These are phyloP conservation scores for Drosophila melanosoma DNA, from an alignment of 2,888 invertebrate species.

Conservation along the genomic window DNA sequence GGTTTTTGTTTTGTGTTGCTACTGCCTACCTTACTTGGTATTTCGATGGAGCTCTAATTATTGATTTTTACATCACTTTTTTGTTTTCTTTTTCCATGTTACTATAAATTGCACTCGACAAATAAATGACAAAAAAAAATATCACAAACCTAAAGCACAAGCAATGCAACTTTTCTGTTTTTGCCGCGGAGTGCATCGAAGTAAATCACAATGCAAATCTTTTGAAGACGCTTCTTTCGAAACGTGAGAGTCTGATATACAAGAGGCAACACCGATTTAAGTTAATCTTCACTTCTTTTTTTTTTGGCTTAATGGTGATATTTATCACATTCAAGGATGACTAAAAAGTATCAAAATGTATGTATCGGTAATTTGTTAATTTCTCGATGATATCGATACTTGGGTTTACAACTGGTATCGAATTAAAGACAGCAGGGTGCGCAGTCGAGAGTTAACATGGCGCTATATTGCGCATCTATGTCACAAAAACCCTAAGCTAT, in stretches of 20 bases:
- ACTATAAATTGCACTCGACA: constrained; percentile 28
- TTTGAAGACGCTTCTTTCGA: constrained; percentile 2
- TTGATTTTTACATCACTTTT: constrained; percentile 68
- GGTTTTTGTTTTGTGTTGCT: constrained; percentile 14
- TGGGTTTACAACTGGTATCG: not conserved
- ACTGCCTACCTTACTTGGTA: constrained; percentile 59
- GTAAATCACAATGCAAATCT: constrained; percentile 4
- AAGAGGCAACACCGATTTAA: constrained; percentile 23
- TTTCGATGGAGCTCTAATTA: constrained; percentile 57
- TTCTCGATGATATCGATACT: constrained; percentile 13
- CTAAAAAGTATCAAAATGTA: not conserved
- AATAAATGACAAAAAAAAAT: constrained; percentile 26
- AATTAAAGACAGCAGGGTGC: not conserved
- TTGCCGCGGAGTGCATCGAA: constrained; percentile 8
- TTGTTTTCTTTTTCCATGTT: constrained; percentile 29
- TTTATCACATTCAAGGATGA: constrained; percentile 31
- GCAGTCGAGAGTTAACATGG: not conserved
- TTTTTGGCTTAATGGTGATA: constrained; percentile 33
- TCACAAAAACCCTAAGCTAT: not conserved
- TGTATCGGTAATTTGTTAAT: constrained; percentile 7
- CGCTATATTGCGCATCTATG: not conserved
- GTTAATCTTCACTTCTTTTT: constrained; percentile 33
- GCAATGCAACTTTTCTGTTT: constrained; percentile 5
- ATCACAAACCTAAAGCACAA: constrained; percentile 23
- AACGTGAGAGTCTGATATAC: constrained; percentile 8